Evolutionary conservation across 2,888 invertebrate genomes (phyloP), one percentile per base, ranked within the genome.

Genomic region (Andrena praecox): DNA sequence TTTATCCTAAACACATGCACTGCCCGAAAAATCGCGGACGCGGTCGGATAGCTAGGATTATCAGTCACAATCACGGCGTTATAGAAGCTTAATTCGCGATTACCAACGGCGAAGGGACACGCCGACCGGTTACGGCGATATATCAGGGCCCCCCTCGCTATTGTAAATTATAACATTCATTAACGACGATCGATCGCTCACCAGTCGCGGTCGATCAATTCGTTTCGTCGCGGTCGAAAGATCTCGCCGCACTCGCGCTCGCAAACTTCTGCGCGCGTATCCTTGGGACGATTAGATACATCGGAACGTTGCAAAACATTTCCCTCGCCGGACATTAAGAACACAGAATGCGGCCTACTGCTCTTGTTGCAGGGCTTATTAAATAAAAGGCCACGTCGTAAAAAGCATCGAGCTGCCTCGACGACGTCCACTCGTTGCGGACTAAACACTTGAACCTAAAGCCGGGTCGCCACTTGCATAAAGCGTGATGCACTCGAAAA

Each of bases 171-270:
- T 60, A 84, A 77, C 75, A 48, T 77, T 77, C 70, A 70, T 79
- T 84, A 86, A 84, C 68, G 86, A 77, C 79, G 77, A 82, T 86
- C 86, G 84, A 69, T 69, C 64, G 64, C 52, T 74, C 77, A 52
- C 35, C 33, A 50, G 52, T 59, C 66, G 8, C 56, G 68, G 56
- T 24, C 72, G 73, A 82, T 73, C 72, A 52, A 67, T 85, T 73
- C 72, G 76, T 81, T 70, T 74, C 77, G 77, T 77, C 72, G 74
- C 73, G 82, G 67, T 72, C 69, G 77, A 80, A 76, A 77, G 84
- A 84, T 63, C 84, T 24, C n/a, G 67, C 35, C 54, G 59, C 63
- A 12, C 69, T 52, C 50, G 52, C 59, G 27, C 31, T 59, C 54
- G 66, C 70, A 60, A 80, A 67, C 64, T 80, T 71, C 33, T 71